These are phyloP conservation scores for Marronus borbonicus DNA, from an alignment of 2,888 invertebrate species.

Conservation along the genomic window DNA sequence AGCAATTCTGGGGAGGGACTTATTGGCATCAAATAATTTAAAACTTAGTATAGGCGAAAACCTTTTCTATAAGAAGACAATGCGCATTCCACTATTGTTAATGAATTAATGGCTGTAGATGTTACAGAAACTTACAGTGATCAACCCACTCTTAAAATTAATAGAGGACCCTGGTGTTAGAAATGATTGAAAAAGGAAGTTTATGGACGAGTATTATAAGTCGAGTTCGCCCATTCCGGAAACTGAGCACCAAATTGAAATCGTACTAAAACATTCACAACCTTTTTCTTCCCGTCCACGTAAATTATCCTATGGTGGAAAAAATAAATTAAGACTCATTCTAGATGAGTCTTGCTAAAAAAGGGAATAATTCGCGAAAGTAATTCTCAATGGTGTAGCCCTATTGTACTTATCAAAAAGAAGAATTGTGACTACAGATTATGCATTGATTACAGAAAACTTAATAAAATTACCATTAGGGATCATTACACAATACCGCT, in stretches of 20 bases:
- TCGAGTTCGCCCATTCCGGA: neutral
- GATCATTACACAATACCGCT: neutral
- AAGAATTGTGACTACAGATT: neutral
- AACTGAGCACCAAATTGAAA: neutral
- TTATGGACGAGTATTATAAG: neutral
- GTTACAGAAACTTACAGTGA: no score
- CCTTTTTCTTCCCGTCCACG: neutral
- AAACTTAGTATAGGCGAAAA: no score
- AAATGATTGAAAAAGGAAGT: neutral
- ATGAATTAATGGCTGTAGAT: no score
- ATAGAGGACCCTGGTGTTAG: no score
- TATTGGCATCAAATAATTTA: no score
- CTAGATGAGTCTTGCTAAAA: neutral
- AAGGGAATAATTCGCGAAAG: neutral
- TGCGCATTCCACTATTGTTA: no score
- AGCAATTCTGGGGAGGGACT: no score
- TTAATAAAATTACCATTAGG: neutral
- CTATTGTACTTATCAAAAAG: neutral
- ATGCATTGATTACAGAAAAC: neutral
- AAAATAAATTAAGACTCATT: neutral
- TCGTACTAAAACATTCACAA: neutral
- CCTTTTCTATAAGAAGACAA: no score
- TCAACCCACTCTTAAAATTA: no score
- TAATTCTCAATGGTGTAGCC: neutral
- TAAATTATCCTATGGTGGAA: neutral